A percentile compares a stretch with the other conserved stretches of the same genome.
Conservation (phyloP, 2,888 invertebrate genomes). For the Campopleginae sp. region DNA sequence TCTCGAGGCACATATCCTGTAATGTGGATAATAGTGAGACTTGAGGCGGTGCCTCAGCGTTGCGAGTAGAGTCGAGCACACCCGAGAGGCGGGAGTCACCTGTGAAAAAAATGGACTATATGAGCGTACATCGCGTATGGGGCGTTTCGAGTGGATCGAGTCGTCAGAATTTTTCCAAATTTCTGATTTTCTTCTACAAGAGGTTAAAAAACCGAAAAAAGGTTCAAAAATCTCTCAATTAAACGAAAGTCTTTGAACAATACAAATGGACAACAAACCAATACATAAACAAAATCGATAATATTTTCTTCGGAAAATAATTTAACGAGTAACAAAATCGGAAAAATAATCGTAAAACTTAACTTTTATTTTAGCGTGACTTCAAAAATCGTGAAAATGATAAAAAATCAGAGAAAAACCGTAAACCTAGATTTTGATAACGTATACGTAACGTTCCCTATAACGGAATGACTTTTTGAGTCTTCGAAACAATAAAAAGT, state of each 20-base stretch:
- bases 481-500: not conserved
- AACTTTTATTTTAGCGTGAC: not conserved
- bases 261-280: not conserved
- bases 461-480: not conserved
- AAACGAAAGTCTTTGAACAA: not conserved
- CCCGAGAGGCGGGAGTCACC: slow-evolving; percentile 63
- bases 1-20: slow-evolving; percentile 14
- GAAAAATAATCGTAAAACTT: not conserved
- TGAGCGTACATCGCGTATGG: slow-evolving; percentile 16
- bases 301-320: not conserved
- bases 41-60: slow-evolving; percentile 58
- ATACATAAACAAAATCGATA: not conserved
- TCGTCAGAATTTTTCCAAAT: not conserved
- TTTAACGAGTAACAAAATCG: not conserved
- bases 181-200: not conserved
- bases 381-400: not conserved
- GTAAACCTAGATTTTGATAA: not conserved
- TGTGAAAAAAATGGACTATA: slow-evolving; percentile 56
- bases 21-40: slow-evolving; percentile 34
- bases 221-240: not conserved
- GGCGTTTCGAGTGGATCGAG: slow-evolving; percentile 7
- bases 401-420: not conserved
- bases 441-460: not conserved
- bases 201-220: not conserved
- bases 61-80: slow-evolving; percentile 53